Percentiles rank a stretch among this genome's conserved stretches.
Evolutionary conservation across 2,888 invertebrate species (phyloP).

Genomic region (Escarpia spicata): DNA sequence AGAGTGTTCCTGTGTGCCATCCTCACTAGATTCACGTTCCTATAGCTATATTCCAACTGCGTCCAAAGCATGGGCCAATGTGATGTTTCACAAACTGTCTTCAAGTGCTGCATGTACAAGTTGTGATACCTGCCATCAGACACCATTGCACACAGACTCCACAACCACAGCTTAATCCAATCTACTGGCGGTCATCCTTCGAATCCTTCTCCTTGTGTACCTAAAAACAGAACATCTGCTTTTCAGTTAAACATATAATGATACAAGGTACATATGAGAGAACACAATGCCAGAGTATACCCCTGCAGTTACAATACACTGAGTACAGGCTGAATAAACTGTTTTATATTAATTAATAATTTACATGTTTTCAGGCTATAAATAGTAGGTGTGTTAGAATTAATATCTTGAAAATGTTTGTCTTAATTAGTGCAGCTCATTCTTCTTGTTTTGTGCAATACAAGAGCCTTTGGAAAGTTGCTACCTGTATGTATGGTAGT

Average conservation of each 20-base stretch:
- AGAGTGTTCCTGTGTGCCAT: background rate
- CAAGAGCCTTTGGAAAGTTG: background rate
- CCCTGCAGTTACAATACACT: background rate
- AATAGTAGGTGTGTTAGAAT: background rate
- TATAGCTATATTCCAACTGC: background rate
- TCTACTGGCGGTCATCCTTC: background rate
- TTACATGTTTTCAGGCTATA: no score
- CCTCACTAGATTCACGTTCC: background rate
- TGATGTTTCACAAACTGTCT: background rate
- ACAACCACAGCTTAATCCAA: background rate
- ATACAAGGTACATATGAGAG: background rate
- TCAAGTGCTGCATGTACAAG: background rate
- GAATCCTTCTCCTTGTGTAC: background rate
- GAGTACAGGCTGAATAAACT: background rate
- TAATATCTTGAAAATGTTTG: background rate
- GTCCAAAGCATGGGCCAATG: background rate
- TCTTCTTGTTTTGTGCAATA: background rate
- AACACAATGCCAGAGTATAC: background rate
- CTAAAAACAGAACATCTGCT: background rate
- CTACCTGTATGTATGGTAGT: background rate
- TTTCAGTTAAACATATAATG: background rate
- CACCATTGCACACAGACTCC: constrained; percentile 6
- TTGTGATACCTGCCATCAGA: background rate
- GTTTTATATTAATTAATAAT: background rate
- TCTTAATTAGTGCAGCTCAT: background rate